Base-by-base conservation (phyloP, 2,113 vertebrate species). In the Talpa occidentalis region DNA sequence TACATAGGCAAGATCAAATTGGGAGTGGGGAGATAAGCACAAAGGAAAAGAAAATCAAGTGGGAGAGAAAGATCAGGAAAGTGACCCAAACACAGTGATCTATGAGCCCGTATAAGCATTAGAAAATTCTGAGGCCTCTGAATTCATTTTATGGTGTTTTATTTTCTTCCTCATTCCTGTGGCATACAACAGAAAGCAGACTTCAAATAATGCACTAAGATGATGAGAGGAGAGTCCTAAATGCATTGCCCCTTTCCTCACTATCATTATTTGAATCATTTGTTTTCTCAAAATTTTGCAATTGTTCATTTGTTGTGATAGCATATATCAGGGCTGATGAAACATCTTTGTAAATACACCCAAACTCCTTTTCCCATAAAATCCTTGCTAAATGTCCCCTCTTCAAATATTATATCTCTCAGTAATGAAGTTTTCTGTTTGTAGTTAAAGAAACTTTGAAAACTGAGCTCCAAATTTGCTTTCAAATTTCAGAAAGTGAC, bases 141-240 rank as follows among this genome's bases (percentile, higher is more conserved):
- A 37, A 35, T 28, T 54, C 24, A 26, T 56, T 49, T 0, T 28
- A 16, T 7, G n/a, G 8, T 44, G 10, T 21, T 72, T 21, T 52
- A 40, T n/a, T 30, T 30, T 62, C 35, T 94, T 98, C 98, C 97
- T 98, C 98, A 94, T 98, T 98, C 97, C 98, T 97, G 97, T 98
- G 98, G 98, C 98, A 98, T 96, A 98, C 98, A 98, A 98, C 98
- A 98, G 98, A 98, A 98, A 98, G 97, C 98, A 98, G 98, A 98
- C 98, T 98, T 97, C 98, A 98, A 35, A 42, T 59, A 42, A 35
- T 98, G 98, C 98, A 73, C 3, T 35, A 10, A 14, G 98, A 98
- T 98, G 98, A 96, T 98, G 97, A 97, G 98, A 98, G 97, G 98
- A 98, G 92, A 91, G 83, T 21, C 21, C 19, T 56, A 21, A 3